Evolutionary conservation across 2,113 vertebrate species (phyloP).

Genomic region (Phalacrocorax pelagicus): DNA sequence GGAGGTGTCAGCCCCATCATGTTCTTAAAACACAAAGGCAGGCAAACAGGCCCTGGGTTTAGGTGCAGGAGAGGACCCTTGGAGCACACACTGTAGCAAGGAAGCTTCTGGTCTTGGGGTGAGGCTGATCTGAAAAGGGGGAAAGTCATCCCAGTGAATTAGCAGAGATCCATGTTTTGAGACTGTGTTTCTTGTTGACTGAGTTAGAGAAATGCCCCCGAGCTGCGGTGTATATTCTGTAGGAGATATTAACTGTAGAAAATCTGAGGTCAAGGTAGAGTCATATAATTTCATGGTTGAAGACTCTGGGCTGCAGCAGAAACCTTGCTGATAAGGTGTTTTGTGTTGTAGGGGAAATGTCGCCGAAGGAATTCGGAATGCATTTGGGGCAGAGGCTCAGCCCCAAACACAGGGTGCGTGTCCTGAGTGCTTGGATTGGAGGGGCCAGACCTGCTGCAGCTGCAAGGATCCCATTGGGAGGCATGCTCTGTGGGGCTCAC

Average conservation of each 20-base stretch:
- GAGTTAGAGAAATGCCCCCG: slow-evolving; percentile 13
- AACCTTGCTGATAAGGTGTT: slow-evolving; percentile 30
- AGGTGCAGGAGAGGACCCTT: background rate
- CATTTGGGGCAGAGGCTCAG: background rate
- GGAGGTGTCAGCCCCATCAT: background rate
- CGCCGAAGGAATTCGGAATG: accelerated
- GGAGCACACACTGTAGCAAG: background rate
- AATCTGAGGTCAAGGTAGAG: slow-evolving; percentile 57
- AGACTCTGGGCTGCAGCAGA: slow-evolving; percentile 24
- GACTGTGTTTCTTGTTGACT: background rate
- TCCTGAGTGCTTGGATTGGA: background rate
- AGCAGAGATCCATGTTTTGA: background rate
- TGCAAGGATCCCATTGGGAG: background rate
- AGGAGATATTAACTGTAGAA: slow-evolving; percentile 49
- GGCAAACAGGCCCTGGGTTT: too few species aligned
- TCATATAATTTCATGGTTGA: slow-evolving; percentile 68
- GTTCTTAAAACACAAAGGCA: background rate
- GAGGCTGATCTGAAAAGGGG: background rate
- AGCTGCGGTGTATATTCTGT: slow-evolving; percentile 43
- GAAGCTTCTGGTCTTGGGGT: background rate
- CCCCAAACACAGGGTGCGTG: accelerated
- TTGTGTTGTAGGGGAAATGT: slow-evolving; percentile 5
- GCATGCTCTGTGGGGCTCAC: background rate
- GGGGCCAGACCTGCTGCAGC: background rate
- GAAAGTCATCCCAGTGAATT: background rate